A percentile compares a stretch with the other conserved stretches of the same genome.
These are phyloP conservation scores for Prionailurus viverrinus DNA, from an alignment of 2,113 vertebrate species.

Conservation along the genomic window DNA sequence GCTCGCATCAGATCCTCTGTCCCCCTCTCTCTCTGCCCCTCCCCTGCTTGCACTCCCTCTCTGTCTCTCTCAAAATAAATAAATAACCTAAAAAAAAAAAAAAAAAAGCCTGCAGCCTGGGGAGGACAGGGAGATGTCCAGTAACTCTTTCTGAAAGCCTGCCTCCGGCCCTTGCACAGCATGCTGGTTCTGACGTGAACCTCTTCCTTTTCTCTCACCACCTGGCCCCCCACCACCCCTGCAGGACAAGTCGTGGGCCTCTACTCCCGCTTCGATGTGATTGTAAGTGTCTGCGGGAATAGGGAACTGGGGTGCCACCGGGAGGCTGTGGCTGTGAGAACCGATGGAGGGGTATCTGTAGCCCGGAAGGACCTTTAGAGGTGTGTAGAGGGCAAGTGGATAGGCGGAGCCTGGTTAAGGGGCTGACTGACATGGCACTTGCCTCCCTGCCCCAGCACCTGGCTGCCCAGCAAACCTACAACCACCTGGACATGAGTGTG, in stretches of 20 bases:
- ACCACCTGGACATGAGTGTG: constrained; percentile 95
- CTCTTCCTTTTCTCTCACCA: neutral
- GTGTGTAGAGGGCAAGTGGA: neutral
- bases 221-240: neutral
- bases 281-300: constrained; percentile 90
- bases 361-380: neutral
- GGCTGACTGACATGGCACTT: neutral
- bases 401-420: neutral
- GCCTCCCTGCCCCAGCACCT: constrained; percentile 87
- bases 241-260: constrained; percentile 95
- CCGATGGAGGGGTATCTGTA: neutral
- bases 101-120: neutral
- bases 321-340: neutral
- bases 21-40: too few species aligned
- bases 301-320: neutral
- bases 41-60: too few species aligned
- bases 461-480: constrained; percentile 96
- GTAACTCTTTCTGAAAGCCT: neutral
- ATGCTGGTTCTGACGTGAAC: neutral
- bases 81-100: too few species aligned
- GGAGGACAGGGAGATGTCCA: neutral
- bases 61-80: too few species aligned
- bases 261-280: constrained; percentile 97
- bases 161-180: neutral
- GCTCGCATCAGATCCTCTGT: too few species aligned